A percentile compares a stretch with the other conserved stretches of the same genome.
phyloP scores from a whole-genome alignment of 2,888 invertebrate genomes.

The Leptinotarsa rubiginosa region DNA sequence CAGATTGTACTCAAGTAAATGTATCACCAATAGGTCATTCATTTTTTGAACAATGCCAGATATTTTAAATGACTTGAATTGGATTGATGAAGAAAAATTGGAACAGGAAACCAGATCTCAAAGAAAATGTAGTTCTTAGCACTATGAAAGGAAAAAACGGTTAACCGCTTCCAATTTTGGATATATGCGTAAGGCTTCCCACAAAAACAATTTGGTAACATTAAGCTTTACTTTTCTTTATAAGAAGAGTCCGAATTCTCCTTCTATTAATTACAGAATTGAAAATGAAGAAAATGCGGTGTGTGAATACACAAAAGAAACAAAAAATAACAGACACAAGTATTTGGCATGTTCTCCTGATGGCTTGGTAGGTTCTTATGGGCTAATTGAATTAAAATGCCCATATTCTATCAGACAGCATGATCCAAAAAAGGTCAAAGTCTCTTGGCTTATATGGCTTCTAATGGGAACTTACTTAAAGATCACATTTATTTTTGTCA shows the following conservation, averaged over 20 bases:
- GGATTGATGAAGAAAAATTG: background rate
- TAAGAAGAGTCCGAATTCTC: background rate
- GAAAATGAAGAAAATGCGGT: conserved; percentile 1
- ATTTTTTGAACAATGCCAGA: background rate
- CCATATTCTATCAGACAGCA: background rate
- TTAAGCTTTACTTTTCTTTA: background rate
- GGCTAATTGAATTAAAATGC: background rate
- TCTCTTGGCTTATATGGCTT: background rate
- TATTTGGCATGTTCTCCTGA: conserved; percentile 14
- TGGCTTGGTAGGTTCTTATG: background rate
- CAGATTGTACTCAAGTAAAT: no score
- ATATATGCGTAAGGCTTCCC: background rate
- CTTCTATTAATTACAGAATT: background rate
- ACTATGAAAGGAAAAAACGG: background rate
- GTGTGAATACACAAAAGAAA: background rate
- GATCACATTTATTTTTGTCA: background rate
- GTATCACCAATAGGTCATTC: background rate
- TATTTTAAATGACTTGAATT: background rate
- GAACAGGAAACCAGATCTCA: background rate
- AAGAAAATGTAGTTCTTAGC: background rate
- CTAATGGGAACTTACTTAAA: background rate
- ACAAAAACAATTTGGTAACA: background rate
- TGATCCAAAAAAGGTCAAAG: background rate
- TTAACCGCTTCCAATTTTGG: background rate
- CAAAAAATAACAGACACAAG: background rate